Evolutionary conservation across 2,888 invertebrate species (phyloP).

Genomic region (Digitonthophagus gazella): DNA sequence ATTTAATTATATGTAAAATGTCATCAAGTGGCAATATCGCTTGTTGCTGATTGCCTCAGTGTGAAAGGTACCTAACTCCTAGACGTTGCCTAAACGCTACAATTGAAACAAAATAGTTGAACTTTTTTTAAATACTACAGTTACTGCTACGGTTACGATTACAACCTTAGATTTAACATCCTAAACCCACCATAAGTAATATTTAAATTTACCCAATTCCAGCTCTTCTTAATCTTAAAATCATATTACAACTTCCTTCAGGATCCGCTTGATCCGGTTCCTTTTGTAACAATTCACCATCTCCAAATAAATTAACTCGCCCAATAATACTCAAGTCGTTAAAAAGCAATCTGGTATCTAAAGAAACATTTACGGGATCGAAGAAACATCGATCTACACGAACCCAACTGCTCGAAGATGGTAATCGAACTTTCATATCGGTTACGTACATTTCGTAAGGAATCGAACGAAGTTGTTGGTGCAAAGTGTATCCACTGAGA

Average conservation of each 20-base stretch:
- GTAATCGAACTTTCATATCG: conserved; percentile 66
- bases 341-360: conserved; percentile 74
- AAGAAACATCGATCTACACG: conserved; percentile 73
- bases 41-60: too few relatives aligned
- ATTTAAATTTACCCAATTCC: conserved; percentile 61
- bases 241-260: conserved; percentile 70
- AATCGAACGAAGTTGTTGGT: conserved; percentile 61
- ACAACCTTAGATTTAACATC: too few relatives aligned
- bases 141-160: too few relatives aligned
- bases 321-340: conserved; percentile 79
- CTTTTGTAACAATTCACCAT: conserved; percentile 52
- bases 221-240: conserved; percentile 69
- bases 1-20: too few relatives aligned
- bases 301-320: conserved; percentile 61
- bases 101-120: too few relatives aligned
- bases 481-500: conserved; percentile 63
- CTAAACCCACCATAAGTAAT: too few relatives aligned
- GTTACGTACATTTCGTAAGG: conserved; percentile 70
- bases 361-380: conserved; percentile 69
- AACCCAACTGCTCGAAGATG: conserved; percentile 66
- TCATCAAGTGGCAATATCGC: too few relatives aligned
- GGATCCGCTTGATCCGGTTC: conserved; percentile 46
- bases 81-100: too few relatives aligned
- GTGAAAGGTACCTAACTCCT: too few relatives aligned
- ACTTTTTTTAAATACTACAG: too few relatives aligned